phyloP scores from a whole-genome alignment of 2,113 vertebrate species.

The Uria lomvia region DNA sequence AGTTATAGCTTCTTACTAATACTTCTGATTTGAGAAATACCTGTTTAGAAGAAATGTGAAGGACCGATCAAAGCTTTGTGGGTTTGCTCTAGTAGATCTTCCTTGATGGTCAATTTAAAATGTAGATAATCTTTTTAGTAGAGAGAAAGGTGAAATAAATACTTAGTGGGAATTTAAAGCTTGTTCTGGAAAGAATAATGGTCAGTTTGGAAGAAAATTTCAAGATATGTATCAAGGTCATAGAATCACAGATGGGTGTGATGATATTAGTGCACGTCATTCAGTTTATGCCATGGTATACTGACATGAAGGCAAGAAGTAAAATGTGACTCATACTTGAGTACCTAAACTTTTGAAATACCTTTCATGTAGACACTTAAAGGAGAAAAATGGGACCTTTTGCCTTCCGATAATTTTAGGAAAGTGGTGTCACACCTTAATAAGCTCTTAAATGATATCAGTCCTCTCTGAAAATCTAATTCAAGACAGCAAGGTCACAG shows the following conservation, averaged over 20 bases:
- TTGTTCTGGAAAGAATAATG: not conserved
- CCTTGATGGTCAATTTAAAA: not conserved
- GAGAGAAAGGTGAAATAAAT: not conserved
- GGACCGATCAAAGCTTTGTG: not conserved
- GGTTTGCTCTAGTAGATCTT: not conserved
- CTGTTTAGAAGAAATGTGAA: not conserved
- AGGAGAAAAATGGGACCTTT: not conserved
- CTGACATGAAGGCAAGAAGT: not conserved
- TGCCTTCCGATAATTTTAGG: not conserved
- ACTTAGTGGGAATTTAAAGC: not conserved
- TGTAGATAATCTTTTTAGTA: not conserved
- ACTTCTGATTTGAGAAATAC: not conserved
- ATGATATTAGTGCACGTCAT: not conserved
- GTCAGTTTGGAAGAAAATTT: not conserved
- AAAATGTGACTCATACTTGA: not conserved
- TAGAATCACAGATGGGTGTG: not conserved
- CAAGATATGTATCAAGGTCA: not conserved
- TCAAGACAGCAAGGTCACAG: not conserved
- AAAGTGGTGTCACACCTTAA: not conserved
- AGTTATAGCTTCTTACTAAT: not conserved
- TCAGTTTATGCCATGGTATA: not conserved
- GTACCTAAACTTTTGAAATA: not conserved
- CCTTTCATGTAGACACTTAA: not conserved
- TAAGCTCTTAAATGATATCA: not conserved
- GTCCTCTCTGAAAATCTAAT: not conserved